Conservation (phyloP, 2,113 vertebrate genomes). For the Sula dactylatra region DNA sequence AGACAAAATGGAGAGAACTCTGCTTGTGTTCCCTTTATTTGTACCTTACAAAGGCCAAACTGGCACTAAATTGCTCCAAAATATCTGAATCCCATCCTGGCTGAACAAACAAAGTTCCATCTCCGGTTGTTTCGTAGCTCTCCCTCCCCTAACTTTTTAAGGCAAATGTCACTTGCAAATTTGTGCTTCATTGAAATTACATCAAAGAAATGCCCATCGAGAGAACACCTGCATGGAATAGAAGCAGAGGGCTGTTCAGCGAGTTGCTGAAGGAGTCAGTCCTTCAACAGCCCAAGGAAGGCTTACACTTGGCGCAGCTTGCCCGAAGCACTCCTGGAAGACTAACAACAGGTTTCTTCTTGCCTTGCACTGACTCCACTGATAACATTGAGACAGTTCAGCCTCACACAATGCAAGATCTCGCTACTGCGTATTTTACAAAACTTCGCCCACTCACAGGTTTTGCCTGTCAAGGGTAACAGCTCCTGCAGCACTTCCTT, state of each 20-base stretch:
- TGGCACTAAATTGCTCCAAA: neutral
- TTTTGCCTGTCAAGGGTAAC: neutral
- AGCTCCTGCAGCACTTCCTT: neutral
- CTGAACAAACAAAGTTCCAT: neutral
- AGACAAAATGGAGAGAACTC: neutral
- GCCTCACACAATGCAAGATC: neutral
- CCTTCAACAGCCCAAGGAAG: neutral
- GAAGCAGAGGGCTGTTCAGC: neutral
- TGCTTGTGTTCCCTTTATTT: neutral
- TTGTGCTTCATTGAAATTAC: neutral
- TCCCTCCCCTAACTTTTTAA: neutral
- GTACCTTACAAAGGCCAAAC: neutral
- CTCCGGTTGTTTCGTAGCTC: neutral
- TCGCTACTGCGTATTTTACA: neutral
- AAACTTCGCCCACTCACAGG: neutral
- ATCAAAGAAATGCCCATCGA: neutral
- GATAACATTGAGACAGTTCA: neutral
- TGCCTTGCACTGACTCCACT: rapidly evolving
- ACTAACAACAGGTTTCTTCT: neutral
- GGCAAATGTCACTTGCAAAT: neutral
- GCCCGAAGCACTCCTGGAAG: neutral
- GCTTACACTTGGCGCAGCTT: neutral
- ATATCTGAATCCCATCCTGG: neutral
- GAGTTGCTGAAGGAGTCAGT: neutral
- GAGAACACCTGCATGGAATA: neutral